Percentiles rank a stretch among this genome's conserved stretches.
These are phyloP conservation scores for Sminthurides bifidus DNA, from an alignment of 1,140 invertebrate genomes.

Conservation along the genomic window DNA sequence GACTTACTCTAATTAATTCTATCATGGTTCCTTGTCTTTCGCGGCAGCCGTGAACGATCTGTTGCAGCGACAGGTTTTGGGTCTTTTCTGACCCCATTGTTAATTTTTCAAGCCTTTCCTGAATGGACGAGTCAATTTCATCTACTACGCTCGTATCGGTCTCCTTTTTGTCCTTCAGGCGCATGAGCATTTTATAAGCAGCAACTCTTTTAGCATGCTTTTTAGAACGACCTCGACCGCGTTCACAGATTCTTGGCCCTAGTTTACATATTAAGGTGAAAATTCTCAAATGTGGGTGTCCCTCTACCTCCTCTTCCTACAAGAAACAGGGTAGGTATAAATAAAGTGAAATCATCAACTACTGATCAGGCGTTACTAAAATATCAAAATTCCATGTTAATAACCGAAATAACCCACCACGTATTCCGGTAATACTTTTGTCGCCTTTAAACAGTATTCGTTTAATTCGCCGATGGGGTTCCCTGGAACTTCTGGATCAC, in stretches of 20 bases:
- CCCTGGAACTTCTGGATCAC: conserved; percentile 22
- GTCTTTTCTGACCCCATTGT: conserved; percentile 5
- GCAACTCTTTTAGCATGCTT: conserved; percentile 27
- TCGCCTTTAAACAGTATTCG: conserved; percentile 23
- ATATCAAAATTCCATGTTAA: not conserved
- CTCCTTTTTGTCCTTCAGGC: conserved; percentile 7
- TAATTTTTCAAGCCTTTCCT: conserved; percentile 13
- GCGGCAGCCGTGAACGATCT: conserved; percentile 4
- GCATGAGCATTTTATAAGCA: conserved; percentile 16
- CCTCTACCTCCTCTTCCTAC: conserved; percentile 9
- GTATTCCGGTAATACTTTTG: conserved; percentile 19
- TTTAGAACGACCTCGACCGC: conserved; percentile 19
- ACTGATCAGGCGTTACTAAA: not conserved
- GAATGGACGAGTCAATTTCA: conserved; percentile 11
- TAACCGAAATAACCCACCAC: conserved; percentile 9
- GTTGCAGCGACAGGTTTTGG: conserved; percentile 4
- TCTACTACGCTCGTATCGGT: conserved; percentile 7
- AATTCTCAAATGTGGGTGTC: conserved; percentile 21
- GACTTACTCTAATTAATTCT: conserved; percentile 8
- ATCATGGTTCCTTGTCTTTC: conserved; percentile 9
- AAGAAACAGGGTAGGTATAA: not conserved
- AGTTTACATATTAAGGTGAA: conserved; percentile 19
- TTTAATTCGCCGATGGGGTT: conserved; percentile 31
- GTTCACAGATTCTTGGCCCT: conserved; percentile 11
- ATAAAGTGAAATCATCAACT: not conserved